These are phyloP conservation scores for Arctopsyche grandis DNA, from an alignment of 1,140 invertebrate genomes.

Conservation along the genomic window DNA sequence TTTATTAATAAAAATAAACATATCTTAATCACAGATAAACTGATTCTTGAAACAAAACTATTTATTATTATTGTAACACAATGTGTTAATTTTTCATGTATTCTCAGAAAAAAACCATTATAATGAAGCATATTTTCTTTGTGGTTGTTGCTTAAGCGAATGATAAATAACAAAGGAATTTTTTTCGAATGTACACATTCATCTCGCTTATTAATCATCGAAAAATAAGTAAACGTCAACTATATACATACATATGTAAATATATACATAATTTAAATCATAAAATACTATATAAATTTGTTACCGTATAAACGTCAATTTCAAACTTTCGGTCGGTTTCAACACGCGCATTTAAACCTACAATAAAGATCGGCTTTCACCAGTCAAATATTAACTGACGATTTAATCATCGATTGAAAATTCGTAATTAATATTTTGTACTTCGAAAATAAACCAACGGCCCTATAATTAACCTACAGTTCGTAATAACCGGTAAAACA, in stretches of 20 bases:
- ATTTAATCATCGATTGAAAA: constrained; percentile 5
- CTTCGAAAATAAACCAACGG: neutral
- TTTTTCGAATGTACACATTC: neutral
- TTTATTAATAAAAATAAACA: too few species aligned
- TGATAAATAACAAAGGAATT: too few species aligned
- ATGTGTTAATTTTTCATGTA: too few species aligned
- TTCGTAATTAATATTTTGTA: constrained; percentile 25
- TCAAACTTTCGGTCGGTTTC: neutral
- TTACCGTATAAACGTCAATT: neutral
- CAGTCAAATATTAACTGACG: neutral
- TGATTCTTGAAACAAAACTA: too few species aligned
- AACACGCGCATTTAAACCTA: neutral
- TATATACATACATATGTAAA: neutral
- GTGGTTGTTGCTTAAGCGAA: too few species aligned
- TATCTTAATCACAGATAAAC: too few species aligned
- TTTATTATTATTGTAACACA: too few species aligned
- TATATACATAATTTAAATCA: neutral
- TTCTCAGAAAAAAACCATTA: too few species aligned
- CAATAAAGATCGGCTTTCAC: neutral
- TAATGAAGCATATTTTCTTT: too few species aligned
- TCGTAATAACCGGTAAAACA: constrained; percentile 18
- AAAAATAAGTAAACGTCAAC: neutral
- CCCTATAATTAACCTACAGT: neutral
- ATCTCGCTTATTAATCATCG: constrained; percentile 9
- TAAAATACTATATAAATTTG: neutral